phyloP scores from a whole-genome alignment of 2,888 invertebrate genomes.

The Helobdella robusta region DNA sequence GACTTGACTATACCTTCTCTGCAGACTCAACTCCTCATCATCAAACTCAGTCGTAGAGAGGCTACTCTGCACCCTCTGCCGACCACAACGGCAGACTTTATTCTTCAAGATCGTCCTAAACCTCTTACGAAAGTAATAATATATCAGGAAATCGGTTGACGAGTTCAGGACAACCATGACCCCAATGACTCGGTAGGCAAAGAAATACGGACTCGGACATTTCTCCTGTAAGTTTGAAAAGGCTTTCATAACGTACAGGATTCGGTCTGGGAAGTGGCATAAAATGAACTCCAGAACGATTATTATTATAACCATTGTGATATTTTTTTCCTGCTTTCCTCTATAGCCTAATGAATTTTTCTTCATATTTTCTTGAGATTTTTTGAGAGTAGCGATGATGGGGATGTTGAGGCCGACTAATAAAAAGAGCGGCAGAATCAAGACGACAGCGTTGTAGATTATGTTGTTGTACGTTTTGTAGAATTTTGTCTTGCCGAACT shows the following conservation, averaged over 20 bases:
- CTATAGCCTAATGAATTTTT: conserved; percentile 26
- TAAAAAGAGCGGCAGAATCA: conserved; percentile 27
- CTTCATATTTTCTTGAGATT: conserved; percentile 22
- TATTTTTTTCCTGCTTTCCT: conserved; percentile 29
- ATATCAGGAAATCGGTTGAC: conserved; percentile 31
- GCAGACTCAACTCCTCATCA: not conserved
- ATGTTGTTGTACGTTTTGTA: conserved; percentile 19
- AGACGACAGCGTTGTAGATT: conserved; percentile 27
- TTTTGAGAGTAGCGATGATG: conserved; percentile 24
- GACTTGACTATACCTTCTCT: not conserved
- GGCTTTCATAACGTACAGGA: conserved; percentile 21
- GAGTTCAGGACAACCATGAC: conserved; percentile 30
- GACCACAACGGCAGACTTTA: conserved; percentile 11
- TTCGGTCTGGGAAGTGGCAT: conserved; percentile 31
- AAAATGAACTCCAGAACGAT: conserved; percentile 29
- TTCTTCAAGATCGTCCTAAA: conserved; percentile 27
- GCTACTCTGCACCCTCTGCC: not conserved
- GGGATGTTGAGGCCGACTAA: conserved; percentile 28
- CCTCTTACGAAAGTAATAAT: conserved; percentile 28
- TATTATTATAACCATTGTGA: conserved; percentile 31
- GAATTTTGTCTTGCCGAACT: not conserved
- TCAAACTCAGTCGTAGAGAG: not conserved
- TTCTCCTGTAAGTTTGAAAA: not conserved
- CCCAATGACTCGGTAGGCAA: conserved; percentile 21
- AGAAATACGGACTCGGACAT: conserved; percentile 26